phyloP scores from a whole-genome alignment of 2,888 invertebrate species.

The Pycnomerus fuliginosus region DNA sequence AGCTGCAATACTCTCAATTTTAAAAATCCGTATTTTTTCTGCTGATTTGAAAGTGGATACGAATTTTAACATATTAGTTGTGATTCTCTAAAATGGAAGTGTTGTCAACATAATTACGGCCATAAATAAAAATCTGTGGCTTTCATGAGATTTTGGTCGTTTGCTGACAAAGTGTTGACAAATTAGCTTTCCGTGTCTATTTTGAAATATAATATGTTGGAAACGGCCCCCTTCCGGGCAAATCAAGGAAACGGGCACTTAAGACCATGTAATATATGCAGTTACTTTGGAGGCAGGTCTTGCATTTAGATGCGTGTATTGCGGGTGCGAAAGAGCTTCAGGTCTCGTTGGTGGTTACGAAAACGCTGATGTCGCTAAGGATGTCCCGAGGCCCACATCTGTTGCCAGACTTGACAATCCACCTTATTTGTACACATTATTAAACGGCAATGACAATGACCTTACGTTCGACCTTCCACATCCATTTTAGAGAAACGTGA shows the following conservation, averaged over 20 bases:
- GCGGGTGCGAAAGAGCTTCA: constrained; percentile 37
- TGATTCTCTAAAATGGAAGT: constrained; percentile 11
- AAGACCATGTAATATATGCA: constrained; percentile 40
- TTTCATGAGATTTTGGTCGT: constrained; percentile 7
- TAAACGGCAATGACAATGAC: constrained; percentile 34
- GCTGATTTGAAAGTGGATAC: no score
- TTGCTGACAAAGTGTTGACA: constrained; percentile 16
- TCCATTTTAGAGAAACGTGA: constrained; percentile 7
- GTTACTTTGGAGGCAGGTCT: constrained; percentile 37
- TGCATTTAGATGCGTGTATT: constrained; percentile 46
- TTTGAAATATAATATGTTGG: constrained; percentile 19
- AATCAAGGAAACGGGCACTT: constrained; percentile 32
- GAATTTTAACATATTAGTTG: no score
- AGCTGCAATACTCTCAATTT: no score
- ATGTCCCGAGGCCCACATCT: constrained; percentile 43
- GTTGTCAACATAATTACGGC: constrained; percentile 11
- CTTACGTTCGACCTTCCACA: constrained; percentile 11
- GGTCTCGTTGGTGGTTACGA: constrained; percentile 36
- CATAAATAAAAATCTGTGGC: no score
- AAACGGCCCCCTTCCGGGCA: constrained; percentile 13
- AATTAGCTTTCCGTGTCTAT: constrained; percentile 18
- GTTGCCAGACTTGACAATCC: constrained; percentile 31
- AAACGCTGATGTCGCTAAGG: constrained; percentile 43
- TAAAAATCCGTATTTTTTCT: no score
- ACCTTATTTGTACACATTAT: constrained; percentile 32